A percentile compares a stretch with the other conserved stretches of the same genome.
phyloP scores from a whole-genome alignment of 2,888 invertebrate genomes.

The Drosophila pseudotalamancana region DNA sequence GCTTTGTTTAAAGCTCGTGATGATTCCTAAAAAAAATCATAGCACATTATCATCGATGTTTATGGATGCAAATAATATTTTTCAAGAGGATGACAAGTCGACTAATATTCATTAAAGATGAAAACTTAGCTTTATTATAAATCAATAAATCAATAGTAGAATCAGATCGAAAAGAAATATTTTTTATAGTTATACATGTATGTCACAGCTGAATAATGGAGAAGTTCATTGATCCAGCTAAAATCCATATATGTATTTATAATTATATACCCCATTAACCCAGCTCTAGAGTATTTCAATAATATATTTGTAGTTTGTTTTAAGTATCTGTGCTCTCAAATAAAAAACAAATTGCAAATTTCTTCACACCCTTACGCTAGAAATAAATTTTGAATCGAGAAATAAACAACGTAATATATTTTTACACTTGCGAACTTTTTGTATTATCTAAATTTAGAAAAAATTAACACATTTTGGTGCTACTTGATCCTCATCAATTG shows the following conservation, averaged over 20 bases:
- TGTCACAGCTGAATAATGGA: too few relatives aligned
- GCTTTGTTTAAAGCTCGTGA: too few relatives aligned
- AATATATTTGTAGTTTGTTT: neutral
- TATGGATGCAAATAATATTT: neutral
- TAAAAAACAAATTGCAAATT: neutral
- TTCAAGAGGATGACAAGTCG: too few relatives aligned
- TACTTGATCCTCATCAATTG: conserved; percentile 44
- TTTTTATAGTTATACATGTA: too few relatives aligned
- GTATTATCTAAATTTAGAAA: conserved; percentile 38
- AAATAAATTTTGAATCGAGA: conserved; percentile 14
- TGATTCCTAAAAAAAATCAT: neutral
- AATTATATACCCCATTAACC: neutral
- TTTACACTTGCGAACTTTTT: conserved; percentile 41
- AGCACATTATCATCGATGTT: neutral
- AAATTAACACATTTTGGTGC: conserved; percentile 43
- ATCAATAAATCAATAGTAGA: too few relatives aligned
- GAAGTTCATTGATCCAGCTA: too few relatives aligned
- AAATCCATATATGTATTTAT: neutral
- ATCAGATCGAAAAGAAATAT: too few relatives aligned
- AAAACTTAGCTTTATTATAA: too few relatives aligned
- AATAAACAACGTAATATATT: conserved; percentile 37
- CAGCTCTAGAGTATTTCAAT: neutral
- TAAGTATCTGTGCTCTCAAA: neutral
- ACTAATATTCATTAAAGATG: too few relatives aligned
- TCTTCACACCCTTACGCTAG: conserved; percentile 12